Evolutionary conservation across 1,140 invertebrate genomes (phyloP).

Genomic region (Cydia fagiglandana): DNA sequence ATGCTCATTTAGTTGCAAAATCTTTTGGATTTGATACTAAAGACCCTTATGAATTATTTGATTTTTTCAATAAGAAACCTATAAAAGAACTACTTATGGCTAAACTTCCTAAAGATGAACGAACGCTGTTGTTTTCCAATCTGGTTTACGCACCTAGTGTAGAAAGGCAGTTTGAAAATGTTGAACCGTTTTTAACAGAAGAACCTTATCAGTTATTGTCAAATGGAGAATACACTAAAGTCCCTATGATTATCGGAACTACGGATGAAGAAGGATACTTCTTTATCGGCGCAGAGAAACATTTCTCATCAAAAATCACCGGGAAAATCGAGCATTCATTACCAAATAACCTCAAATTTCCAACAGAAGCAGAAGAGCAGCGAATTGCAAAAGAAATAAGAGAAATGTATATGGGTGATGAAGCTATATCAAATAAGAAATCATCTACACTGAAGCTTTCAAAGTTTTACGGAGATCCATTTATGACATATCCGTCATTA

Average conservation of each 20-base stretch:
- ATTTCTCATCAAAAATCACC: slow-evolving; percentile 39
- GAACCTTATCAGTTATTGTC: slow-evolving; percentile 29
- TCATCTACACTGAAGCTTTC: slow-evolving; percentile 44
- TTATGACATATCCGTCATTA: slow-evolving; percentile 48
- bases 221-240: slow-evolving; percentile 34
- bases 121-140: not conserved
- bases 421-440: slow-evolving; percentile 41
- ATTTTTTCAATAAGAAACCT: slow-evolving; percentile 33
- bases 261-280: slow-evolving; percentile 37
- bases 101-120: slow-evolving; percentile 20
- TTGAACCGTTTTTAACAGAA: slow-evolving; percentile 35
- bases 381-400: slow-evolving; percentile 43
- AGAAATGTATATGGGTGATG: slow-evolving; percentile 49
- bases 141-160: slow-evolving; percentile 32
- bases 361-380: slow-evolving; percentile 40
- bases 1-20: slow-evolving; percentile 58
- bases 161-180: slow-evolving; percentile 31
- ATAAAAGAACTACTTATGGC: slow-evolving; percentile 25
- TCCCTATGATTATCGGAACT: slow-evolving; percentile 38
- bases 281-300: slow-evolving; percentile 52
- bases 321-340: slow-evolving; percentile 52
- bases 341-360: slow-evolving; percentile 55
- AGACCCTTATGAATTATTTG: slow-evolving; percentile 33
- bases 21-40: slow-evolving; percentile 34
- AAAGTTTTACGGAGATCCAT: slow-evolving; percentile 54